phyloP scores from a whole-genome alignment of 2,888 invertebrate genomes.

The Acleris emargana region DNA sequence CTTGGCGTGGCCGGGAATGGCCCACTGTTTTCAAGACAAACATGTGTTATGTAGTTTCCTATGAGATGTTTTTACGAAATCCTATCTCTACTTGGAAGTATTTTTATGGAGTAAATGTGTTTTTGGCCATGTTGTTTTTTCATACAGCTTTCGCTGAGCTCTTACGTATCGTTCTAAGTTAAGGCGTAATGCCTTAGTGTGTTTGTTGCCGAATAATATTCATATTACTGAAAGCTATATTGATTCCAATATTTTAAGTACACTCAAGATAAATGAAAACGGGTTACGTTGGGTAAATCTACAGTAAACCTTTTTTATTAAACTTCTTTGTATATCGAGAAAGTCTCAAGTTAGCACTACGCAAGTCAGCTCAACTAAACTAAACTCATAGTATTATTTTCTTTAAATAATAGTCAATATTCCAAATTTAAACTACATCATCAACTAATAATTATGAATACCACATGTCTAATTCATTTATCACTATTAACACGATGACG shows the following conservation, averaged over 20 bases:
- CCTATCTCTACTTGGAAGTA: conserved; percentile 35
- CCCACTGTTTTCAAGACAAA: conserved; percentile 79
- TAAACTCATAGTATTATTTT: too few species aligned
- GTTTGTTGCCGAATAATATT: not conserved
- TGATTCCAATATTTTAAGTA: too few species aligned
- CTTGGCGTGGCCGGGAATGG: conserved; percentile 72
- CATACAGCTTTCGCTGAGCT: conserved; percentile 19
- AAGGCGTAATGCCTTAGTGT: not conserved
- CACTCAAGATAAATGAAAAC: too few species aligned
- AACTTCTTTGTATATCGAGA: too few species aligned
- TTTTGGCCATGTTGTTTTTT: conserved; percentile 33
- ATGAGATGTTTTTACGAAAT: conserved; percentile 43
- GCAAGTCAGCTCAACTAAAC: too few species aligned
- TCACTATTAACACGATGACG: not conserved
- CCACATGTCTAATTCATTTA: not conserved
- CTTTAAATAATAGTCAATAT: too few species aligned
- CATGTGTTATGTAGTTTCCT: conserved; percentile 57
- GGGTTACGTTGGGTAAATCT: too few species aligned
- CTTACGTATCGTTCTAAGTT: not conserved
- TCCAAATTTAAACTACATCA: too few species aligned
- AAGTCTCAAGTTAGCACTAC: too few species aligned
- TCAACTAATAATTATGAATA: too few species aligned
- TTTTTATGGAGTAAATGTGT: conserved; percentile 36
- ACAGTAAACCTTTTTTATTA: too few species aligned
- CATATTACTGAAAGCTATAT: too few species aligned